phyloP scores from a whole-genome alignment of 2,797 vertebrate genomes.

The Danio albolineatus region DNA sequence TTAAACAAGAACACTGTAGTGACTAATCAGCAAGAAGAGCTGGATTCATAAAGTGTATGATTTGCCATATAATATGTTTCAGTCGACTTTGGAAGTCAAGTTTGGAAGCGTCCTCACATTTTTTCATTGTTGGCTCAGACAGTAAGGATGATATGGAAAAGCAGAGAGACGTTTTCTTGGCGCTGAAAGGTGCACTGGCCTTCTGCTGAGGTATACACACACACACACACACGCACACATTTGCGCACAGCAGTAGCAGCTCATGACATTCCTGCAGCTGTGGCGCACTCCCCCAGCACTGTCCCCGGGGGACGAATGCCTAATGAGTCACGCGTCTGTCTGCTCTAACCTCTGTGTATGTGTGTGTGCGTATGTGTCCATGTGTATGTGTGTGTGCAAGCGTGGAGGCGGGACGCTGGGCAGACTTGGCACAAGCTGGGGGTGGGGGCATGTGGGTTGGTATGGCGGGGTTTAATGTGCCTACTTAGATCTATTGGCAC shows the following conservation, averaged over 20 bases:
- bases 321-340: constrained; percentile 89
- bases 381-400: constrained; percentile 63
- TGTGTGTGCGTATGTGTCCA: constrained; percentile 68
- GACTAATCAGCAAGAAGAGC: neutral
- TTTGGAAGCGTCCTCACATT: neutral
- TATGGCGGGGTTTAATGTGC: constrained; percentile 51
- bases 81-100: neutral
- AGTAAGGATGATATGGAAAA: constrained; percentile 73
- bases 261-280: constrained; percentile 86
- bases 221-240: constrained; percentile 54
- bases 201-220: constrained; percentile 63
- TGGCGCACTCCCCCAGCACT: constrained; percentile 78
- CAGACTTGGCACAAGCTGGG: constrained; percentile 79
- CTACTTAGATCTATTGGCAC: constrained; percentile 26
- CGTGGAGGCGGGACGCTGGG: constrained; percentile 75
- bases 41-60: constrained; percentile 15
- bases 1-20: constrained; percentile 2
- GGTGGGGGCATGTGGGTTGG: constrained; percentile 65
- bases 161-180: constrained; percentile 68
- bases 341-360: constrained; percentile 80
- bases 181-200: constrained; percentile 76
- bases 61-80: constrained; percentile 13
- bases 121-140: constrained; percentile 60
- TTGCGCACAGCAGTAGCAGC: constrained; percentile 67
- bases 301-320: constrained; percentile 84